Base-by-base conservation (phyloP, 1,140 invertebrate species). In the Lasioglossum albipes region DNA sequence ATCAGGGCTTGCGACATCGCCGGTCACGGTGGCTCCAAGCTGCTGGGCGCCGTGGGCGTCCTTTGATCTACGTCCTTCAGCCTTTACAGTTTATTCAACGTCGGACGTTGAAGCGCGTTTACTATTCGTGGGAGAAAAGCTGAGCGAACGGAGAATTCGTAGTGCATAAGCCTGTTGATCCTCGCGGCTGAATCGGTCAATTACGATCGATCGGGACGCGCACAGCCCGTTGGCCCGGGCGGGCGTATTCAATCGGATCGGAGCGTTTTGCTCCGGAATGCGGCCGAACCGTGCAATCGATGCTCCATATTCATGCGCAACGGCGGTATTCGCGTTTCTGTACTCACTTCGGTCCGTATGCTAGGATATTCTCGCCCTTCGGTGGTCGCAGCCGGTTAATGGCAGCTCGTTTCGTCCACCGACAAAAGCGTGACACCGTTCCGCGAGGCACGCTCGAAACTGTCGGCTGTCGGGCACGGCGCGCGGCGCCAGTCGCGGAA, bases 321-420 rank as follows among this genome's bases (percentile, higher is more conserved):
- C 27, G 62, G n/a, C 1, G 27, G 22, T 5, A 59, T 36, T 73
- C 20, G n/a, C 61, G 10, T 36, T n/a, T 22, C 10, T 61, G 20
- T 85, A 85, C 84, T 85, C 70, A 85, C 84, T 9, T 59, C 57
- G 54, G 27, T 61, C 41, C 66, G 59, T 59, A 27, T 64, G 74
- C 20, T 13, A 18, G 64, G 16, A 59, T 59, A 36, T 3, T 27
- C 20, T 59, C 57, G 13, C 75, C 70, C 54, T 74, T 81, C 79
- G 57, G 62, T 68, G 57, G 62, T 68, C 27, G 67, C 42, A 73
- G 27, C 27, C 66, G 41, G 69, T 22, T 54, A n/a, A 71, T 54
- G 72, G 77, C 78, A 61, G 71, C 45, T 71, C 67, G 70, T 82
- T 74, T 75, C 57, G 57, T n/a, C 0, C 71, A 67, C 27, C 73